These are phyloP conservation scores for Zaprionus tsacasi DNA, from an alignment of 1,140 invertebrate species.

Conservation along the genomic window DNA sequence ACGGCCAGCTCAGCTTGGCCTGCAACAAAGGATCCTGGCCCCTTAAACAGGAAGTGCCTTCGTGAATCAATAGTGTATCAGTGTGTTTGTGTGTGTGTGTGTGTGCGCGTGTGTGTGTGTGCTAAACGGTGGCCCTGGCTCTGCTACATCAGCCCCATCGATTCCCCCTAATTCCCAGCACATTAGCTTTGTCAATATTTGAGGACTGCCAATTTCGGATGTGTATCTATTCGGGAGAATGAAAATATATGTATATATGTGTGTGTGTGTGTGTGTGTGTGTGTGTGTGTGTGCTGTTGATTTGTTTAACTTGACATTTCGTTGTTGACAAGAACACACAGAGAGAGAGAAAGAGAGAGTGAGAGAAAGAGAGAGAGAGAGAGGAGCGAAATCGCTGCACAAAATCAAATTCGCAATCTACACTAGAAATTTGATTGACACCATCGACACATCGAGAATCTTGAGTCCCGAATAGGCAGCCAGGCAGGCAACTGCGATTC, in stretches of 20 bases:
- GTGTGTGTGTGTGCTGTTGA: conserved; percentile 37
- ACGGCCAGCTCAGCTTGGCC: not conserved
- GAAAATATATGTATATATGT: conserved; percentile 8
- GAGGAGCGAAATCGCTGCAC: conserved; percentile 41
- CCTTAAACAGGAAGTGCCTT: conserved; percentile 10
- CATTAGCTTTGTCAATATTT: conserved; percentile 67
- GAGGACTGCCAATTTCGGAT: conserved; percentile 20
- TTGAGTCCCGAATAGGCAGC: conserved; percentile 33
- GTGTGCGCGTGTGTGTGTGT: not conserved
- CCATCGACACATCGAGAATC: conserved; percentile 18
- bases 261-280: conserved; percentile 14
- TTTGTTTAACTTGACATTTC: conserved; percentile 55
- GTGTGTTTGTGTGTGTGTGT: not conserved
- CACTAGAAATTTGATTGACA: conserved; percentile 64
- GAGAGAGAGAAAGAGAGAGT: too few species aligned
- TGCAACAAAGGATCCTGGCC: conserved; percentile 8
- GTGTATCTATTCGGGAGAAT: conserved; percentile 8
- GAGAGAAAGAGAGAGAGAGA: too few species aligned
- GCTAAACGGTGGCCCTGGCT: conserved; percentile 37
- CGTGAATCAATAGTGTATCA: not conserved
- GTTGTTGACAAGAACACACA: conserved; percentile 41
- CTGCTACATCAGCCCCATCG: conserved; percentile 15
- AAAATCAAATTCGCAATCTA: conserved; percentile 65
- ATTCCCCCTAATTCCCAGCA: conserved; percentile 20
- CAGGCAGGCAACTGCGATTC: conserved; percentile 16